A percentile compares a stretch with the other conserved stretches of the same genome.
These are phyloP conservation scores for Brachionus asplanchnoidis DNA, from an alignment of 1,140 invertebrate genomes.

Conservation along the genomic window DNA sequence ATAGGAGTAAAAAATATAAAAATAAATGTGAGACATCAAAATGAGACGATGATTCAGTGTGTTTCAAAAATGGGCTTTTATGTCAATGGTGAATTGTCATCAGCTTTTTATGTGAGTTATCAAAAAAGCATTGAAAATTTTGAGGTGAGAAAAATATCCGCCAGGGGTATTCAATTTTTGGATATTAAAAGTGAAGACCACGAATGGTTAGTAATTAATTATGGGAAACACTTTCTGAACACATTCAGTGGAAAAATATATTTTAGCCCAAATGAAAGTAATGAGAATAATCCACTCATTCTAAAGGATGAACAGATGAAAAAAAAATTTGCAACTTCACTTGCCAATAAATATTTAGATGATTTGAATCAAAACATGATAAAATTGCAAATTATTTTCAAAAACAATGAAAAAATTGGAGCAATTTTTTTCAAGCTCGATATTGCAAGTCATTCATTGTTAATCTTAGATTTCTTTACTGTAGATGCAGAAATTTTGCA, in stretches of 20 bases:
- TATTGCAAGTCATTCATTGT: not conserved
- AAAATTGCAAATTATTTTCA: not conserved
- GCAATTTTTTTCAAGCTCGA: not conserved
- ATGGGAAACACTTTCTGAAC: not conserved
- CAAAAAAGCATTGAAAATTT: not conserved
- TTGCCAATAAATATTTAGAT: not conserved
- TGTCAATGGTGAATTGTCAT: not conserved
- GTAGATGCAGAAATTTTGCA: not conserved
- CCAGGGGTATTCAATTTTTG: not conserved
- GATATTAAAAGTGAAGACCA: not conserved
- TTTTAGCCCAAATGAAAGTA: not conserved
- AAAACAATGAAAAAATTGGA: constrained; percentile 4
- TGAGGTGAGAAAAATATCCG: not conserved
- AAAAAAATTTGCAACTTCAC: not conserved
- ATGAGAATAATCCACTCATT: not conserved
- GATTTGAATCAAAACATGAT: not conserved
- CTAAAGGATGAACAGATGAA: not conserved
- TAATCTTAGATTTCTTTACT: not conserved
- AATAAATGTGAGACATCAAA: not conserved
- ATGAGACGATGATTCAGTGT: not conserved
- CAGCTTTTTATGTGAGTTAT: not conserved
- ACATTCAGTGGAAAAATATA: not conserved
- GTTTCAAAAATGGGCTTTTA: not conserved
- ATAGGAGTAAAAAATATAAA: not conserved
- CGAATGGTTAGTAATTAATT: not conserved